These are phyloP conservation scores for Caenorhabditis sinica DNA, from an alignment of 2,888 invertebrate species.

Conservation along the genomic window DNA sequence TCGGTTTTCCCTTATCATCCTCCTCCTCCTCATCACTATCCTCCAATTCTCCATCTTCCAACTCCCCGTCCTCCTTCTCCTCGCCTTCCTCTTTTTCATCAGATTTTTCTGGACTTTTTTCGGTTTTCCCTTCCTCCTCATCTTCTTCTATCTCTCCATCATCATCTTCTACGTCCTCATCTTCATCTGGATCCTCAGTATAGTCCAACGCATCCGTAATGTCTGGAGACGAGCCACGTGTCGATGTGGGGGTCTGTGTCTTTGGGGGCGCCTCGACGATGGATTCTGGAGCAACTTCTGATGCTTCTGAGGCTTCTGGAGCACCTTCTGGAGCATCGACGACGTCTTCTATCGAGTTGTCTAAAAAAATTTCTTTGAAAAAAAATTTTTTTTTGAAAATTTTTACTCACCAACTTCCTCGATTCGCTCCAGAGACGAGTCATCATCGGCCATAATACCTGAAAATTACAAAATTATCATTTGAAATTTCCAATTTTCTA, in stretches of 20 bases:
- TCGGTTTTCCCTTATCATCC: constrained; percentile 5
- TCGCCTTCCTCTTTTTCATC: constrained; percentile 46
- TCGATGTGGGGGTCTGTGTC: too few relatives aligned
- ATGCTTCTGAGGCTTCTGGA: constrained; percentile 17
- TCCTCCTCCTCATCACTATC: constrained; percentile 41
- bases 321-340: background rate
- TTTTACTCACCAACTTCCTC: constrained; percentile 44
- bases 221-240: constrained; percentile 23
- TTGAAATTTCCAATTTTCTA: background rate
- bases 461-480: background rate
- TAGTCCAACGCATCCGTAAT: constrained; percentile 51
- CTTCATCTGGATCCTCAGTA: constrained; percentile 51
- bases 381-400: background rate
- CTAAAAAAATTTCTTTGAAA: too few relatives aligned
- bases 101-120: constrained; percentile 17
- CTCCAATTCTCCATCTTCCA: constrained; percentile 62
- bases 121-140: background rate
- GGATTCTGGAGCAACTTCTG: background rate
- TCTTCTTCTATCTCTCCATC: constrained; percentile 5
- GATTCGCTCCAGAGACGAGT: constrained; percentile 54
- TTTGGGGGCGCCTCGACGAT: background rate
- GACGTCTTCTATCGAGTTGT: too few relatives aligned
- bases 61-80: constrained; percentile 54
- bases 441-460: constrained; percentile 55
- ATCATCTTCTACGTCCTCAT: constrained; percentile 4